Evolutionary conservation across 2,113 vertebrate genomes (phyloP), one percentile per base, ranked within the genome.

Genomic region (Caranx melampygus): DNA sequence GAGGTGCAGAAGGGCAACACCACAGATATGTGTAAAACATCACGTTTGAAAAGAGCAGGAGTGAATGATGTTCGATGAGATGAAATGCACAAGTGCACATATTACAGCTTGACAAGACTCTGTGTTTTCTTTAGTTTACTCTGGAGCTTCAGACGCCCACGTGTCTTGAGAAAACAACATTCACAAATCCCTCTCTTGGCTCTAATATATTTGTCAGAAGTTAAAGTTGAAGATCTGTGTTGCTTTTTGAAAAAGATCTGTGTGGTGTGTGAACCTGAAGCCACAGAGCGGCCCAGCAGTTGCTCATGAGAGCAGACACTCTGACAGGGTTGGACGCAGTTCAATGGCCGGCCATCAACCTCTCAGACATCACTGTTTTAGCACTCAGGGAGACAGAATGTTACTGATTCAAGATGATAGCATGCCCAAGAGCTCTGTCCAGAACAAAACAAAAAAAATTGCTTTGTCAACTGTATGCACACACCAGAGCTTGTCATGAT

Each of bases 401-500:
- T 62, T 35, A 60, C 74, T 91, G 82, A 91, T 89, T 87, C 64
- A 47, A 81, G 82, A 86, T 86, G 89, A 88, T 85, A 55, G 86
- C 54, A 45, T 62, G 73, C 87, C 90, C 76, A 51, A 68, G 69
- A 89, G 85, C 86, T 77, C 58, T 37, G 74, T 85, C 73, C 75
- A 87, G 44, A 73, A 58, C 55, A 65, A 63, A 72, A 82, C 75
- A 85, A 82, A 60, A 63, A 65, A 85, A 88, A 92, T 91, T 87
- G 87, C 75, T 87, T 85, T 81, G 92, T 89, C 83, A 85, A 73
- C 79, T 82, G 83, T 47, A 63, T 35, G 63, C 72, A 69, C 88
- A 80, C 64, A 82, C 59, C 58, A 72, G 55, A 31, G 57, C 71
- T 65, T 72, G 84, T 89, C 79, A 82, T 6, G 9, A 63, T 86